Evolutionary conservation across 2,888 invertebrate genomes (phyloP).

Genomic region (Cataglyphis albicans): DNA sequence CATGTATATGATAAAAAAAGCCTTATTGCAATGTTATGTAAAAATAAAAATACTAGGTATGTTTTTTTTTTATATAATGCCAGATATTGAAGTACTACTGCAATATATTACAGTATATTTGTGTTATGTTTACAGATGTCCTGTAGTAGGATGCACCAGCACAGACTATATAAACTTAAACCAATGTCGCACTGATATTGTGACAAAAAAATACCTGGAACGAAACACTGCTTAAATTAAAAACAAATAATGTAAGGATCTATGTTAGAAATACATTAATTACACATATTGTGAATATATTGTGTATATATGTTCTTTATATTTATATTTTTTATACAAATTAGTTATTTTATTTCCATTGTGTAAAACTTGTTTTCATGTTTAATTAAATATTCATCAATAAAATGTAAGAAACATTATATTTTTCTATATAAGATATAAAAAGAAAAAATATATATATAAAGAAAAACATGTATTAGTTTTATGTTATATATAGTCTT

Average conservation of each 20-base stretch:
- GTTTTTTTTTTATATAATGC: background rate
- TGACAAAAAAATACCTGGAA: conserved; percentile 78
- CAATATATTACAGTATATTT: background rate
- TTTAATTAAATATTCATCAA: background rate
- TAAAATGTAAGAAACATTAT: background rate
- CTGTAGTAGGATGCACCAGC: conserved; percentile 81
- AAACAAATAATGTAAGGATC: background rate
- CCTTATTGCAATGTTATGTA: conserved; percentile 74
- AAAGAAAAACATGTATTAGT: background rate
- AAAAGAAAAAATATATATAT: background rate
- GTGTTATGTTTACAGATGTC: conserved; percentile 76
- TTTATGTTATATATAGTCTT: background rate
- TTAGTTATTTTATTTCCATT: background rate
- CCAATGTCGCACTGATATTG: conserved; percentile 76
- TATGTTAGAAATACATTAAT: background rate
- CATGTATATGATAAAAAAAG: conserved; percentile 82
- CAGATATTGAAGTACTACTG: background rate
- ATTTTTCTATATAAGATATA: background rate
- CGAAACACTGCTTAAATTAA: conserved; percentile 65
- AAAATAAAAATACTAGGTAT: conserved; percentile 79
- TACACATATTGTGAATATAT: background rate
- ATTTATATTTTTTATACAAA: background rate
- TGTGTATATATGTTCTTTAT: background rate
- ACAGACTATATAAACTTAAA: conserved; percentile 72
- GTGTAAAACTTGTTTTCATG: background rate